Evolutionary conservation across 2,888 invertebrate species (phyloP).

Genomic region (Amphipoea lucens): DNA sequence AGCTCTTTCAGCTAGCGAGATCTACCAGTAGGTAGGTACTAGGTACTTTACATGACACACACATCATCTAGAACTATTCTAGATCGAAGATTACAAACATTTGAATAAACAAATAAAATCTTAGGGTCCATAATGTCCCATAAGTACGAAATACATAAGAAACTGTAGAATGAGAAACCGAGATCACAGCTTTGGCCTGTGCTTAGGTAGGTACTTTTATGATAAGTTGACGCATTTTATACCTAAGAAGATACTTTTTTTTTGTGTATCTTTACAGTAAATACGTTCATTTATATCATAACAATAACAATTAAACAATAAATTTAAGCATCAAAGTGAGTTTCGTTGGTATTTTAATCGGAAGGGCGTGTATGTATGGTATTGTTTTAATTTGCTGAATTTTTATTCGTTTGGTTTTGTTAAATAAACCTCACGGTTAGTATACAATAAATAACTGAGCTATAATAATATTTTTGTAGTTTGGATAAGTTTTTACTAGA

Average conservation of each 20-base stretch:
- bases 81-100: background rate
- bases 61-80: background rate
- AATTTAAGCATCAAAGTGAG: background rate
- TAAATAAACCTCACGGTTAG: background rate
- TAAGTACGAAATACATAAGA: background rate
- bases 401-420: background rate
- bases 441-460: background rate
- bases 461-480: background rate
- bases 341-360: conserved; percentile 17
- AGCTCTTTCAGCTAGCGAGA: background rate
- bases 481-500: background rate
- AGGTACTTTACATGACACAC: background rate
- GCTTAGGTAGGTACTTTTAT: background rate
- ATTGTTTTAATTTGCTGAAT: background rate
- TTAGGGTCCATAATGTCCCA: too few species aligned
- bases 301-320: background rate
- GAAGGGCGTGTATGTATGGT: background rate
- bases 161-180: conserved; percentile 3
- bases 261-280: background rate
- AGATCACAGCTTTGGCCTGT: background rate
- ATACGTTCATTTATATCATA: background rate
- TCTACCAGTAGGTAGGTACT: background rate
- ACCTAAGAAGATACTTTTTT: background rate
- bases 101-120: background rate
- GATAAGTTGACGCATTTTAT: background rate